Percentiles rank a stretch among this genome's conserved stretches.
phyloP scores from a whole-genome alignment of 2,888 invertebrate genomes.

The Galerucella pusilla region DNA sequence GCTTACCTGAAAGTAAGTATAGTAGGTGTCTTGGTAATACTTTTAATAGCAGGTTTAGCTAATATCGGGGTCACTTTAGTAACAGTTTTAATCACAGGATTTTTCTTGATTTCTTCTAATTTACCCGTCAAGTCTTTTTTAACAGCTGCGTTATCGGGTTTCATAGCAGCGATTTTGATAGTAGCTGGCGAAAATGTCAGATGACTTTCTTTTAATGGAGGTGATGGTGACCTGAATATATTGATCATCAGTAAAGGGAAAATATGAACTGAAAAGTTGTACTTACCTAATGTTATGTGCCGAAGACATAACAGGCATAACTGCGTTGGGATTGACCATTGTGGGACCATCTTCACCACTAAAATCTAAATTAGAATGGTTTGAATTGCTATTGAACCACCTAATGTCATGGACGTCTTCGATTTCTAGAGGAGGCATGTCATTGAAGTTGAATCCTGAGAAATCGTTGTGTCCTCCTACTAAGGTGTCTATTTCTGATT shows the following conservation, averaged over 20 bases:
- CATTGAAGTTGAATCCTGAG: slow-evolving; percentile 72
- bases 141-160: slow-evolving; percentile 68
- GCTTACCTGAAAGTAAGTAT: slow-evolving; percentile 56
- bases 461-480: slow-evolving; percentile 78
- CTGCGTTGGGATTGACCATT: slow-evolving; percentile 91
- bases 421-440: slow-evolving; percentile 74
- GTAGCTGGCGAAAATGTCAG: slow-evolving; percentile 78
- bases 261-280: background rate
- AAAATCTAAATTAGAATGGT: slow-evolving; percentile 74
- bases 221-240: slow-evolving; percentile 66
- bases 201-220: slow-evolving; percentile 76
- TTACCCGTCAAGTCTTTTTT: slow-evolving; percentile 75
- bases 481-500: slow-evolving; percentile 84
- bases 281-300: slow-evolving; percentile 59
- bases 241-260: background rate
- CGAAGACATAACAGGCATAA: slow-evolving; percentile 81
- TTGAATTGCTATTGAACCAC: slow-evolving; percentile 65
- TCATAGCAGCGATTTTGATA: slow-evolving; percentile 73
- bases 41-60: slow-evolving; percentile 59
- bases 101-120: slow-evolving; percentile 61
- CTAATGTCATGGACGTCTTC: slow-evolving; percentile 74
- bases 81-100: slow-evolving; percentile 55
- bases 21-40: slow-evolving; percentile 51
- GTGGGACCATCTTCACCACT: slow-evolving; percentile 74
- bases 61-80: slow-evolving; percentile 61